Conservation (phyloP, 2,888 invertebrate species). For the Drosophila fulvimacula region DNA sequence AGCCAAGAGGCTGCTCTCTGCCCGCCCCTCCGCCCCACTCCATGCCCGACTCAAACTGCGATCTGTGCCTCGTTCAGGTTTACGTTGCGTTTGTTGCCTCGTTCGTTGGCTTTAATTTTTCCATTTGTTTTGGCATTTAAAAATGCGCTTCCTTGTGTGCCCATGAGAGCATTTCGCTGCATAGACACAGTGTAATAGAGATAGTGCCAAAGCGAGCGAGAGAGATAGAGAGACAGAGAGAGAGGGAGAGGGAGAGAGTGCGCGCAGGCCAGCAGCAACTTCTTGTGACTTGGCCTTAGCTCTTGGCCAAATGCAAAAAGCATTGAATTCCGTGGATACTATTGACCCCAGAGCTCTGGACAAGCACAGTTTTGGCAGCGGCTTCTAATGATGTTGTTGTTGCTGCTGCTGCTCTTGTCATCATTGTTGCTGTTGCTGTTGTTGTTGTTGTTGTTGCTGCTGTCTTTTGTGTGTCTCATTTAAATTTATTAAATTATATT, state of each 20-base stretch:
- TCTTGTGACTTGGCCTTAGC: conserved; percentile 63
- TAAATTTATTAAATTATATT: conserved; percentile 76
- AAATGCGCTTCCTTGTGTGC: conserved; percentile 80
- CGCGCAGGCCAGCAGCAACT: conserved; percentile 30
- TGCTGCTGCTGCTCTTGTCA: conserved; percentile 42
- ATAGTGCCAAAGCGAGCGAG: not conserved
- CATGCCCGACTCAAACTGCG: not conserved
- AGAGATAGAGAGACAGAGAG: not conserved
- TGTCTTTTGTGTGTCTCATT: conserved; percentile 64
- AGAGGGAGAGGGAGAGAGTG: conserved; percentile 16
- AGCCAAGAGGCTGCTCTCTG: conserved; percentile 48
- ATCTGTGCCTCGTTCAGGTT: conserved; percentile 19
- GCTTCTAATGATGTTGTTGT: conserved; percentile 62
- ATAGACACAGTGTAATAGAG: conserved; percentile 13
- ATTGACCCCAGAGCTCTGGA: conserved; percentile 72
- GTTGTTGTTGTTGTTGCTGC: conserved; percentile 30
- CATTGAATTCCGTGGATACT: conserved; percentile 78
- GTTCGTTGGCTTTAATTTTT: conserved; percentile 81
- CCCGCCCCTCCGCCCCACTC: not conserved
- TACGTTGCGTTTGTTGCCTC: conserved; percentile 54
- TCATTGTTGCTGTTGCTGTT: conserved; percentile 35
- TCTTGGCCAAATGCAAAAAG: conserved; percentile 72
- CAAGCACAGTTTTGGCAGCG: conserved; percentile 57
- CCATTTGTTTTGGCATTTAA: conserved; percentile 80
- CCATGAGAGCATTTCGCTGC: conserved; percentile 55